Conservation (phyloP, 2,888 invertebrate species). For the Dione vanillae region DNA sequence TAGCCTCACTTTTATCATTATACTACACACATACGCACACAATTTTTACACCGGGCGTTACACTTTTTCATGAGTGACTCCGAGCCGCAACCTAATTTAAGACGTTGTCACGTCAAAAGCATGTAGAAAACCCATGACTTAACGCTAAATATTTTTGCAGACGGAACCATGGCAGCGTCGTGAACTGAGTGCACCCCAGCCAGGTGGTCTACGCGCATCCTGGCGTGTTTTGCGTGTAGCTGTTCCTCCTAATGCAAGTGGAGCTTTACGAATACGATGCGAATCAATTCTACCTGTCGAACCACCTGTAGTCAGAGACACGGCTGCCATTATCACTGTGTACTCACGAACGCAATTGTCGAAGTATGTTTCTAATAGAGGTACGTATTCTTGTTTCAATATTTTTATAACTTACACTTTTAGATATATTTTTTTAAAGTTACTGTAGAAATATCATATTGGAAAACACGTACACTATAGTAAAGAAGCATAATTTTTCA, state of each 20-base stretch:
- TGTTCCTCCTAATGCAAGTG: slow-evolving; percentile 70
- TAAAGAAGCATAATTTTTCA: no score
- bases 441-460: neutral
- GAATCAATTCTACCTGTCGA: slow-evolving; percentile 71
- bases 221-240: slow-evolving; percentile 71
- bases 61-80: no score
- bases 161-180: slow-evolving; percentile 60
- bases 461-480: no score
- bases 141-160: no score
- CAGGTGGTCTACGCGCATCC: slow-evolving; percentile 72
- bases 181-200: slow-evolving; percentile 63
- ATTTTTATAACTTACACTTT: neutral
- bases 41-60: no score
- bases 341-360: slow-evolving; percentile 74
- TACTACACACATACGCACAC: no score
- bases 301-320: slow-evolving; percentile 71
- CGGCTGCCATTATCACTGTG: slow-evolving; percentile 67
- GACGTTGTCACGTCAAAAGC: no score
- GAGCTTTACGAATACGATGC: slow-evolving; percentile 71
- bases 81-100: no score
- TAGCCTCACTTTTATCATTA: no score
- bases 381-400: slow-evolving; percentile 48
- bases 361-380: slow-evolving; percentile 74
- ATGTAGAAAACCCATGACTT: no score
- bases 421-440: neutral